Conservation (phyloP, 1,140 invertebrate species). For the Drosophila auraria region DNA sequence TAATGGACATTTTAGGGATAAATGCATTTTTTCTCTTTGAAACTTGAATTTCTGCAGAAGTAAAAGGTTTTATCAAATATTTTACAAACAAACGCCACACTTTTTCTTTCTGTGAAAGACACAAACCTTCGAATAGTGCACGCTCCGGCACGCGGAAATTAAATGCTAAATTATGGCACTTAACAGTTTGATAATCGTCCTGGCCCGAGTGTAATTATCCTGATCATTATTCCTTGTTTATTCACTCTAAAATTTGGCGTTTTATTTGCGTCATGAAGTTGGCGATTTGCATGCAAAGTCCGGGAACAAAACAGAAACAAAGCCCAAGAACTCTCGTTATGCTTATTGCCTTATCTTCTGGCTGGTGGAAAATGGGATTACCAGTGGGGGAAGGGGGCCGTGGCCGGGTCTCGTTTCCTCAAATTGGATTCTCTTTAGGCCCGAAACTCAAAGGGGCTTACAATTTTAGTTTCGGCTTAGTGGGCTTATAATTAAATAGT, state of each 20-base stretch:
- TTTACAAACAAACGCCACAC: not conserved
- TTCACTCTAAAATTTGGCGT: slow-evolving; percentile 77
- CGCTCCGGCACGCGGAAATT: slow-evolving; percentile 40
- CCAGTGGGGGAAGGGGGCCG: not conserved
- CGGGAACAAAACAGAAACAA: slow-evolving; percentile 32
- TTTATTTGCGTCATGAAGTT: slow-evolving; percentile 73
- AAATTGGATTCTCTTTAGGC: slow-evolving; percentile 43
- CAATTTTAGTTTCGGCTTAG: slow-evolving; percentile 46
- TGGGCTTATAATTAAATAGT: slow-evolving; percentile 70
- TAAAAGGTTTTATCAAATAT: too few species aligned
- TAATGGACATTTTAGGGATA: accelerated
- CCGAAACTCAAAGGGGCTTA: slow-evolving; percentile 40
- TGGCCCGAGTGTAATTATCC: slow-evolving; percentile 74
- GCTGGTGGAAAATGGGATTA: slow-evolving; percentile 29
- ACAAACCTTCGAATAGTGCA: slow-evolving; percentile 22
- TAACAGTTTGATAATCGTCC: slow-evolving; percentile 72
- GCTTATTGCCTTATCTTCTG: slow-evolving; percentile 48
- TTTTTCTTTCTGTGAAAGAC: slow-evolving; percentile 1
- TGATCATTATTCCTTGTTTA: slow-evolving; percentile 79
- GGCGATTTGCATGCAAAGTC: slow-evolving; percentile 43
- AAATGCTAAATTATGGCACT: slow-evolving; percentile 78
- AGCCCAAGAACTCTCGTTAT: slow-evolving; percentile 25
- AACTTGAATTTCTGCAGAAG: not conserved
- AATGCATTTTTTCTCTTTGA: too few species aligned
- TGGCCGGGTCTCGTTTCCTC: not conserved